Evolutionary conservation across 2,113 vertebrate species (phyloP).

Genomic region (Cygnus atratus): DNA sequence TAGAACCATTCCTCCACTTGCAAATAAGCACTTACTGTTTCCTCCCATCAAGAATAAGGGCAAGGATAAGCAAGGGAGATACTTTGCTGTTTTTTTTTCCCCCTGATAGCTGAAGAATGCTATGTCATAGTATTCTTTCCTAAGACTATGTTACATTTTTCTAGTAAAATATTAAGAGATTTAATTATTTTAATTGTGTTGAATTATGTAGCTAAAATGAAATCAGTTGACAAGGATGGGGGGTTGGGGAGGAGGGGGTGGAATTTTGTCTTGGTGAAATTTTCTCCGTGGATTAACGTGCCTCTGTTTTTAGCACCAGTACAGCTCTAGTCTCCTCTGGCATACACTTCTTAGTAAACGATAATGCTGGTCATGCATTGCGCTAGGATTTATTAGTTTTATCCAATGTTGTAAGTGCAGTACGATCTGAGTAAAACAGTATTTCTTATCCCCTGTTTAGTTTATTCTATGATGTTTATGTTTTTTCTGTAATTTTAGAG

Average conservation of each 20-base stretch:
- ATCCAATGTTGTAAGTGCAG: not conserved
- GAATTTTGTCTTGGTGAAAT: not conserved
- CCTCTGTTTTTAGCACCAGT: not conserved
- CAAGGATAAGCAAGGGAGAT: not conserved
- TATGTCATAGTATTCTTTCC: not conserved
- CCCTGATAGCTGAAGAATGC: not conserved
- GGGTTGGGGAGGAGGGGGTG: fast-evolving
- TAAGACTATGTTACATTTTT: not conserved
- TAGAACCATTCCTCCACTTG: no score
- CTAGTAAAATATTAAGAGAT: not conserved
- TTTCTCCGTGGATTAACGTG: not conserved
- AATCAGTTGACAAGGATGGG: not conserved
- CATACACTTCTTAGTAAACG: not conserved
- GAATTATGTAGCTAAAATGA: not conserved
- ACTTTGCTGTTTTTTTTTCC: not conserved
- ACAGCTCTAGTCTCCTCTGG: not conserved
- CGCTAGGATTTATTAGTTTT: not conserved
- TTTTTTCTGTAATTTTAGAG: not conserved
- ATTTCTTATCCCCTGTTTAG: not conserved
- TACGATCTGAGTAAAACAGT: not conserved
- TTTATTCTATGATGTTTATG: not conserved
- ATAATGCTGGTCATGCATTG: fast-evolving
- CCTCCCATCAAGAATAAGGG: not conserved
- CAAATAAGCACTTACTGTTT: not conserved
- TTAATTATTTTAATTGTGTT: not conserved